Conservation (phyloP, 2,888 invertebrate species). For the Camponotus fellah region DNA sequence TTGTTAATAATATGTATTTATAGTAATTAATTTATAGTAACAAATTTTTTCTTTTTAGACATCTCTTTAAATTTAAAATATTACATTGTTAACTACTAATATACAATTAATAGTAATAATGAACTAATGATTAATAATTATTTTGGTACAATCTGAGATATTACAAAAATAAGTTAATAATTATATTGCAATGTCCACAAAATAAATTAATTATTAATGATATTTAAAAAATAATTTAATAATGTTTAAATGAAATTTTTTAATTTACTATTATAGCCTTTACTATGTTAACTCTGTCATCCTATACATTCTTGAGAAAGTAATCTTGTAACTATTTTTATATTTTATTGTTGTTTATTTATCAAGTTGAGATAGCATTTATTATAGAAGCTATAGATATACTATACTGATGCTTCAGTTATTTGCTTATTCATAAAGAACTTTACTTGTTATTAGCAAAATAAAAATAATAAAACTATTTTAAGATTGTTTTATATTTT, state of each 20-base stretch:
- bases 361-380: slow-evolving; percentile 1
- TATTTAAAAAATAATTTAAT: too few species aligned
- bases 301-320: slow-evolving; percentile 1
- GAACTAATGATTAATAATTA: too few species aligned
- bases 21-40: background rate
- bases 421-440: slow-evolving; percentile 3
- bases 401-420: background rate
- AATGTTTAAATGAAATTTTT: background rate
- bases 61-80: background rate
- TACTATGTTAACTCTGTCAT: background rate
- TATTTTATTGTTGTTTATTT: slow-evolving; percentile 11
- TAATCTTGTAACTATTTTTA: background rate
- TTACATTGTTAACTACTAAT: background rate
- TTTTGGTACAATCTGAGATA: background rate
- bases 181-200: too few species aligned
- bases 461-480: slow-evolving; percentile 4
- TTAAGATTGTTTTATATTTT: background rate
- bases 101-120: too few species aligned
- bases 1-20: background rate
- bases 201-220: too few species aligned
- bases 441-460: background rate
- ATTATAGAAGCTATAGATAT: background rate
- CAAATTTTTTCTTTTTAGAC: background rate
- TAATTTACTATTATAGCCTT: background rate
- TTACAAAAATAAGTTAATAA: background rate